These are phyloP conservation scores for Linnaemya tessellans DNA, from an alignment of 2,888 invertebrate genomes.

Conservation along the genomic window DNA sequence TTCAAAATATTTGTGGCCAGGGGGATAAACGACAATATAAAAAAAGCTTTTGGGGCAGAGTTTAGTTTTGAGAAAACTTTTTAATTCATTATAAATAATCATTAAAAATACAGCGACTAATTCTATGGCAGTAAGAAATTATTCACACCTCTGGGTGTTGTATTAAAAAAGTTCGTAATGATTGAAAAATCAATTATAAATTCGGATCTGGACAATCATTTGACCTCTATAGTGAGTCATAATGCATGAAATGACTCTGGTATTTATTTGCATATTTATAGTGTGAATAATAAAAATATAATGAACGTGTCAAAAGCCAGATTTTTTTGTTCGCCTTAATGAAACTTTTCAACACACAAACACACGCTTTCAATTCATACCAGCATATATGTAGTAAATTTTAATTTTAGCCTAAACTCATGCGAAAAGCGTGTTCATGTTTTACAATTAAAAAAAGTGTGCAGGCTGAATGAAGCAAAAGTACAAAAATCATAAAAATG, in stretches of 20 bases:
- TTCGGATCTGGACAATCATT: background rate
- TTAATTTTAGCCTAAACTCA: conserved; percentile 11
- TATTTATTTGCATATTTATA: conserved; percentile 1
- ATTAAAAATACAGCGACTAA: too few species aligned
- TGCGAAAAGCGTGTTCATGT: conserved; percentile 48
- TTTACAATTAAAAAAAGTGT: conserved; percentile 18
- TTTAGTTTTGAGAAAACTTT: too few species aligned
- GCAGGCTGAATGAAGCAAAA: background rate
- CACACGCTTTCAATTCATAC: background rate
- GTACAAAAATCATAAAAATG: conserved; percentile 6
- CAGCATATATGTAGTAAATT: too few species aligned
- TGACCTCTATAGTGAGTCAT: background rate
- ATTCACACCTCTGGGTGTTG: too few species aligned
- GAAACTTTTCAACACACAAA: background rate
- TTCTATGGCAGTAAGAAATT: too few species aligned
- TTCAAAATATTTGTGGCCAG: too few species aligned
- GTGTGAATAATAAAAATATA: background rate
- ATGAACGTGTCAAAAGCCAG: conserved; percentile 33
- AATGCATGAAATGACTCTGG: background rate
- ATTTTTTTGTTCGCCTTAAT: background rate
- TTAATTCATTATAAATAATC: too few species aligned
- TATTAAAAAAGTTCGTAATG: too few species aligned
- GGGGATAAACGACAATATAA: too few species aligned
- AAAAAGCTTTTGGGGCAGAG: too few species aligned
- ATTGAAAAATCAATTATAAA: too few species aligned